Base-by-base conservation (phyloP, 1,140 invertebrate species). In the Aphelenchoides fujianensis region DNA sequence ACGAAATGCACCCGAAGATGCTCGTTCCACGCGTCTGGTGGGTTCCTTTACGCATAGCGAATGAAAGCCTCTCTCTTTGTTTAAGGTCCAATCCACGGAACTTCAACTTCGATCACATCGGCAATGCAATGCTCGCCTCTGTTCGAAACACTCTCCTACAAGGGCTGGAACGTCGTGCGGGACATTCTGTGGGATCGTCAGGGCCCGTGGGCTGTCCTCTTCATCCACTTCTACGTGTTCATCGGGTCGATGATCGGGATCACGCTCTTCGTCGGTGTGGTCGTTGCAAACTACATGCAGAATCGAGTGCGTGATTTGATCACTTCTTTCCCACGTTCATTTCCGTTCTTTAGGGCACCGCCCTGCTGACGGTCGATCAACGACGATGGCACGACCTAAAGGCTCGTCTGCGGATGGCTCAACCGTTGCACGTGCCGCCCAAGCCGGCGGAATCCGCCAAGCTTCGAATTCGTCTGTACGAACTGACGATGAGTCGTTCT, bases 251-350 rank as follows among this genome's bases (percentile, higher is more conserved):
- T 99, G 95, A 98, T 99, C 86, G 97, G 97, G 9, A 87, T 99
- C 32, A 99, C 97, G 0, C 85, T 99, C 41, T 99, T 99, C 86
- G 97, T 99, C 27, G 76, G 77, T 63, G 97, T 99, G 1, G 96
- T 99, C 2, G 98, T 99, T 86, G 96, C 97, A 2, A 99, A 99
- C 87, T 99, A 99, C 86, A 97, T 94, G 30, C 95, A 99, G 86
- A 99, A 99, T 84, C 97, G 98, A 87, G 88, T 88, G 32, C 23
- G 68, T 71, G n/a, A 23, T 59, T 27, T 30, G 37, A 3, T 67
- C 30, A 2, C 2, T n/a, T n/a, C n/a, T n/a, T n/a, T n/a, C n/a
- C n/a, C 35, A 31, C 19, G 3, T 28, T 30, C 34, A 68, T 0
- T 30, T 67, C 28, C 34, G n/a, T 41, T 1, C 61, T 76, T 54